A percentile compares a stretch with the other conserved stretches of the same genome.
These are phyloP conservation scores for Noctua fimbriata DNA, from an alignment of 2,888 invertebrate species.

Conservation along the genomic window DNA sequence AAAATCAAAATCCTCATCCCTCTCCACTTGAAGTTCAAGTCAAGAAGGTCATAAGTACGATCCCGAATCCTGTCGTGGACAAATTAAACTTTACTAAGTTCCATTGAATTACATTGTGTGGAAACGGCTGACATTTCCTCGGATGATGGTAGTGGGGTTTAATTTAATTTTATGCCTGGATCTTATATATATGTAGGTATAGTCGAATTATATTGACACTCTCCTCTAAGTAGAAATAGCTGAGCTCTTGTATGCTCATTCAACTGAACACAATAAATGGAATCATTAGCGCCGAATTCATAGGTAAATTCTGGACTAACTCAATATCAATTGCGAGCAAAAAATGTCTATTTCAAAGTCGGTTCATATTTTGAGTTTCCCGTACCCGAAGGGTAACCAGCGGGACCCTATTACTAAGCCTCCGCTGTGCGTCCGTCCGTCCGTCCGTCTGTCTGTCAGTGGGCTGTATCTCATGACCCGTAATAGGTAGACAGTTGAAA, in stretches of 20 bases:
- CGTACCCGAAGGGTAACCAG: too few relatives aligned
- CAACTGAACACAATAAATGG: constrained; percentile 14
- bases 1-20: constrained; percentile 37
- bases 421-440: too few relatives aligned
- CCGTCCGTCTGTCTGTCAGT: too few relatives aligned
- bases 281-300: background rate
- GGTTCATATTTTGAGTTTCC: background rate
- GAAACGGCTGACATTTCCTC: constrained; percentile 67
- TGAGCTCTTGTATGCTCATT: constrained; percentile 6
- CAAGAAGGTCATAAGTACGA: constrained; percentile 55
- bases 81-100: constrained; percentile 73
- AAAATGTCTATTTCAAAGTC: background rate
- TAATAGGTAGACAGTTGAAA: too few relatives aligned
- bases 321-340: background rate
- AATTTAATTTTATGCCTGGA: constrained; percentile 49
- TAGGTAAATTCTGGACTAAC: constrained; percentile 10
- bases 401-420: too few relatives aligned
- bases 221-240: constrained; percentile 31
- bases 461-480: too few relatives aligned
- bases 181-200: constrained; percentile 3
- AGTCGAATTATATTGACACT: constrained; percentile 33
- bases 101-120: constrained; percentile 76
- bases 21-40: constrained; percentile 41
- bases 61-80: constrained; percentile 61
- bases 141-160: constrained; percentile 67